Base-by-base conservation (phyloP, 2,797 vertebrate genomes). In the Hydrophis major region DNA sequence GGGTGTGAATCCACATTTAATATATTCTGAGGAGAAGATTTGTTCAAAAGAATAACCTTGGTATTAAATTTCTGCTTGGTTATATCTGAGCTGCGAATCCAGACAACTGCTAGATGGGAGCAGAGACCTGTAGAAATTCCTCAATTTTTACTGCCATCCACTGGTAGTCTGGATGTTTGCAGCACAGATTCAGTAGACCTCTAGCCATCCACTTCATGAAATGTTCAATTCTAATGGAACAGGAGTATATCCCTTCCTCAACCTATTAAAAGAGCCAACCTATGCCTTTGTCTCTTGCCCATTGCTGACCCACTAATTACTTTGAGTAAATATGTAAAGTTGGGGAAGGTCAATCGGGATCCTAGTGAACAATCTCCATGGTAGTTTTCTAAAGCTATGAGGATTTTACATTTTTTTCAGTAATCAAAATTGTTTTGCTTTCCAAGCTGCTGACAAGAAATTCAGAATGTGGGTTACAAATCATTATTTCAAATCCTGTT, bases 281-380 rank as follows among this genome's bases (percentile, higher is more conserved):
- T 12, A 4, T 4, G 25, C 47, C 37, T 88, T 74, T 37, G 27
- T 59, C 90, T 69, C 78, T 93, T 22, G 50, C 56, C 92, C 83
- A 22, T 86, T 83, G 50, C 74, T 83, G 74, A 47, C 37, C 74
- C 37, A 25, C 37, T 25, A 12, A 57, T 89, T 37, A 14, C 32
- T 89, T 63, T n/a, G 50, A 89, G 69, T 32, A 93, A 93, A 90
- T 90, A 90, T 74, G 66, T 90, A 47, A 86, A 66, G 60, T 47
- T 63, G 22, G 25, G 16, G 25, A 37, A 55, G 56, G 32, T 32
- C 42, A 83, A 11, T 83, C 78, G 59, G 22, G 63, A 91, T 78
- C 86, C 88, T 78, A 27, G 90, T 55, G 27, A 88, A 56, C 86
- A 61, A n/a, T 42, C 66, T 88, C 87, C 61, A 8, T 28, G 42